phyloP scores from a whole-genome alignment of 2,797 vertebrate genomes.

The Poeciliopsis presidionis region DNA sequence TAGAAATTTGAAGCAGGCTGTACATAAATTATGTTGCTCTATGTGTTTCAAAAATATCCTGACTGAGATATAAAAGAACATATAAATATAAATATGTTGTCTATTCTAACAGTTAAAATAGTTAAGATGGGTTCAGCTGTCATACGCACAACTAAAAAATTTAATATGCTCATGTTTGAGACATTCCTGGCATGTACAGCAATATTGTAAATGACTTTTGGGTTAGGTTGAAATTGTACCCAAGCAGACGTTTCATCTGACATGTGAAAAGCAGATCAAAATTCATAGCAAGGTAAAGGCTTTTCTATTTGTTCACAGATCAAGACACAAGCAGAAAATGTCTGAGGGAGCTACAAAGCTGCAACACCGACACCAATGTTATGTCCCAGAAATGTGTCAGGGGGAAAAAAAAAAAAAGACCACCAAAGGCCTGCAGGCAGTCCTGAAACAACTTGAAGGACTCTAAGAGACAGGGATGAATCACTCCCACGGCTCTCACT shows the following conservation, averaged over 20 bases:
- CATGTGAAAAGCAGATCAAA: too few relatives aligned
- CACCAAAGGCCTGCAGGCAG: conserved; percentile 7
- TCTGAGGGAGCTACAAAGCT: background rate
- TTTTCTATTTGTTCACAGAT: background rate
- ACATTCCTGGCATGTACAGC: too few relatives aligned
- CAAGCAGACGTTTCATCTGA: too few relatives aligned
- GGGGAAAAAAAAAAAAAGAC: background rate
- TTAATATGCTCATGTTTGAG: too few relatives aligned
- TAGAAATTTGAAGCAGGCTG: too few relatives aligned
- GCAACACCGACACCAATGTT: background rate
- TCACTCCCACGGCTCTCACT: conserved; percentile 22
- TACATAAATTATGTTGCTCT: too few relatives aligned
- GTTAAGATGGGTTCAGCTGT: too few relatives aligned
- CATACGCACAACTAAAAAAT: too few relatives aligned
- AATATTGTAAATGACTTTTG: too few relatives aligned
- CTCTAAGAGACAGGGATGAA: background rate
- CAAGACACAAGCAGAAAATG: background rate
- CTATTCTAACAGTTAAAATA: background rate
- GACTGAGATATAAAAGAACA: background rate
- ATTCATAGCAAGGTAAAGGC: too few relatives aligned
- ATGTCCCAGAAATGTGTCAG: conserved; percentile 2
- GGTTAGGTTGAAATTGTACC: too few relatives aligned
- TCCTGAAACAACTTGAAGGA: conserved; percentile 18
- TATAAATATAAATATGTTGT: background rate
- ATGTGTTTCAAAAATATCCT: too few relatives aligned